phyloP scores from a whole-genome alignment of 2,113 vertebrate genomes.

The Gopherus flavomarginatus region DNA sequence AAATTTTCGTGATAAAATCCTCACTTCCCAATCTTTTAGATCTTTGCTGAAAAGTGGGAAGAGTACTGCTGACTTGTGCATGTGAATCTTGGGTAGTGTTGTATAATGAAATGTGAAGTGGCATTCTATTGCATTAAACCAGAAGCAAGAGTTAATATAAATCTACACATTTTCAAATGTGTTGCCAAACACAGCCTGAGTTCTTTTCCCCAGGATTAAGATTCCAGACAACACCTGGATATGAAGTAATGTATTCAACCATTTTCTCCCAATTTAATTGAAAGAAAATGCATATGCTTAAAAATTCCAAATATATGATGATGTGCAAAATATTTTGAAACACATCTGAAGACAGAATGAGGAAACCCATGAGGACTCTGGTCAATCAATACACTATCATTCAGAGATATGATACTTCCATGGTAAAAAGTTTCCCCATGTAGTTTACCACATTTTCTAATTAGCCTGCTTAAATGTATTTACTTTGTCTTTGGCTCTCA shows the following conservation, averaged over 20 bases:
- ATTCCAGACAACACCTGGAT: not conserved
- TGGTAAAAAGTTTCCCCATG: not conserved
- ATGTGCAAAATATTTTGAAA: not conserved
- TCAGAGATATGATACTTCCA: not conserved
- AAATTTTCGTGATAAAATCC: not conserved
- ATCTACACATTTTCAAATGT: not conserved
- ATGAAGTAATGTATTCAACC: not conserved
- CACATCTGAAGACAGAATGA: not conserved
- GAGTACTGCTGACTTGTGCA: rapidly evolving
- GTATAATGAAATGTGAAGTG: not conserved
- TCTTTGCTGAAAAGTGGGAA: not conserved
- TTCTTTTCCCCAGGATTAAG: not conserved
- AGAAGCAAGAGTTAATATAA: not conserved
- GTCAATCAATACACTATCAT: not conserved
- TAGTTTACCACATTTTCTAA: not conserved
- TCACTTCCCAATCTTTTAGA: not conserved
- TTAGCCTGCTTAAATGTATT: not conserved
- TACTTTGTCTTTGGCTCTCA: not conserved
- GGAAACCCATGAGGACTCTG: not conserved
- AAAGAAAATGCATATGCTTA: not conserved
- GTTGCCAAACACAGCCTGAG: not conserved
- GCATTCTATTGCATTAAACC: not conserved
- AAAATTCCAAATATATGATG: not conserved
- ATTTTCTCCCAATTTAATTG: not conserved
- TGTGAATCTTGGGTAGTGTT: not conserved